Conservation (phyloP, 2,113 vertebrate genomes). For the Plecturocebus donacophilus region DNA sequence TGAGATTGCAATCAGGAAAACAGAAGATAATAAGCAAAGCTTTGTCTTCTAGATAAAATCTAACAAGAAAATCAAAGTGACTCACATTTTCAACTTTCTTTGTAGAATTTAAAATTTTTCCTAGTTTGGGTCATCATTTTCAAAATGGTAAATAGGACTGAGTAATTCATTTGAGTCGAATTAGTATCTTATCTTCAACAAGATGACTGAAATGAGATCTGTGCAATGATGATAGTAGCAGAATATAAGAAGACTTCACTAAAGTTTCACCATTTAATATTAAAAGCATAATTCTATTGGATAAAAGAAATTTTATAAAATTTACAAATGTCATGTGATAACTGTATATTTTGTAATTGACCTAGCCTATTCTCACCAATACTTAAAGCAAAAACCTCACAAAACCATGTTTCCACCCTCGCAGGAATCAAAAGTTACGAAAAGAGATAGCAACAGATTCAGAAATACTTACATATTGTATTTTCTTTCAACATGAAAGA, state of each 20-base stretch:
- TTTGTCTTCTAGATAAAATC: constrained; percentile 82
- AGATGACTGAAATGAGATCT: constrained; percentile 66
- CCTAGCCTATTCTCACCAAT: not conserved
- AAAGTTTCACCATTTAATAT: not conserved
- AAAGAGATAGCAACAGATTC: constrained; percentile 8
- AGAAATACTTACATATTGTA: not conserved
- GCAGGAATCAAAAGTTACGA: not conserved
- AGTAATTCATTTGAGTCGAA: constrained; percentile 59
- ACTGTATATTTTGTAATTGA: not conserved
- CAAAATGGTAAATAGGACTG: constrained; percentile 74
- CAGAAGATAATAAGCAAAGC: constrained; percentile 79
- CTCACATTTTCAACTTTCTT: constrained; percentile 67
- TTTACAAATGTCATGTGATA: not conserved
- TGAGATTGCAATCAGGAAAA: constrained; percentile 85
- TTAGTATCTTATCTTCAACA: constrained; percentile 64
- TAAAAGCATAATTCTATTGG: not conserved
- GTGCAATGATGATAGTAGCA: not conserved
- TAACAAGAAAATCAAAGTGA: constrained; percentile 66
- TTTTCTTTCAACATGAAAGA: not conserved
- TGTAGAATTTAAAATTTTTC: constrained; percentile 75
- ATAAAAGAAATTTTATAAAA: not conserved
- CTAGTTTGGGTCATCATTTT: constrained; percentile 67
- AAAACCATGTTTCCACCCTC: not conserved
- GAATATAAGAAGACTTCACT: not conserved
- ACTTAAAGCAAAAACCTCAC: not conserved